Conservation (phyloP, 2,113 vertebrate genomes). For the Sialia sialis region DNA sequence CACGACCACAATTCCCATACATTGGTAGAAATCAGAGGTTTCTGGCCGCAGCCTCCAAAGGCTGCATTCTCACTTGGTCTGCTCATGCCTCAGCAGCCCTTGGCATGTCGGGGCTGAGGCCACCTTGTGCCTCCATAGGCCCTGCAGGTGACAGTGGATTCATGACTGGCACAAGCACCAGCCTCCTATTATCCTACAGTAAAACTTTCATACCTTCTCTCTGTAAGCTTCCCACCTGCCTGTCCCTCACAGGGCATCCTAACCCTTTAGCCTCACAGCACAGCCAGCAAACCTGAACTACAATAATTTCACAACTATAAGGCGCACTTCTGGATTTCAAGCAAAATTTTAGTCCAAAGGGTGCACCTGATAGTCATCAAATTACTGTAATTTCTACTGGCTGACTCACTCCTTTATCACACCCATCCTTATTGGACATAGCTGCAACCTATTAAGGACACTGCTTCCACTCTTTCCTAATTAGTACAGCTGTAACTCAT, state of each 20-base stretch:
- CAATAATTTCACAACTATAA: too few relatives aligned
- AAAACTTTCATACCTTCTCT: neutral
- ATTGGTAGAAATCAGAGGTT: neutral
- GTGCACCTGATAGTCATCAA: too few relatives aligned
- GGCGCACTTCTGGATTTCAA: too few relatives aligned
- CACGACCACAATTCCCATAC: neutral
- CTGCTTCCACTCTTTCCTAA: neutral
- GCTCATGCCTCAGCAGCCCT: neutral
- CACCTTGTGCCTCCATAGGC: neutral
- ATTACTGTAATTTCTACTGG: too few relatives aligned
- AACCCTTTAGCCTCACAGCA: too few relatives aligned
- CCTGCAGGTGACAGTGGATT: neutral
- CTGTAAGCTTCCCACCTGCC: neutral
- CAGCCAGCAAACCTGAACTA: neutral
- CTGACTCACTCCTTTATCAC: neutral
- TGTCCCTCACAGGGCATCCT: too few relatives aligned
- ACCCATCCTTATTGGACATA: neutral
- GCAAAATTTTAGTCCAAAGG: too few relatives aligned
- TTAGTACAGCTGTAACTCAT: neutral
- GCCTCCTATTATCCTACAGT: neutral
- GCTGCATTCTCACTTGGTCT: neutral
- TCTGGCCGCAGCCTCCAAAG: neutral
- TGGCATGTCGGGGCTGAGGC: fast-evolving
- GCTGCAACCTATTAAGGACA: neutral
- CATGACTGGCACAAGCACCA: neutral